Percentiles rank a stretch among this genome's conserved stretches.
These are phyloP conservation scores for Lophura nycthemera DNA, from an alignment of 2,113 vertebrate genomes.

Conservation along the genomic window DNA sequence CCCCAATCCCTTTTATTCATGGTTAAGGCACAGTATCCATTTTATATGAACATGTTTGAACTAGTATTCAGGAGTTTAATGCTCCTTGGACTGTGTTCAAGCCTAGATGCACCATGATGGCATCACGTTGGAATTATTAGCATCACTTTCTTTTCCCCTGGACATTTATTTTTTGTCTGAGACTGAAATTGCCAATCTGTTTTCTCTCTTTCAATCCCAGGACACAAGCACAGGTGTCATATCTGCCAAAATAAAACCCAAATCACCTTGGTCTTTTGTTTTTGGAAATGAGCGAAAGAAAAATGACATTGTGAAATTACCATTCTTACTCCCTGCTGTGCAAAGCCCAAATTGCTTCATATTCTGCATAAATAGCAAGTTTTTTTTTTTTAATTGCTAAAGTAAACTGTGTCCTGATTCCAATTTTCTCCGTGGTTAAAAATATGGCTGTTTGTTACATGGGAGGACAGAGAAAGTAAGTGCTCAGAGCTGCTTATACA, in stretches of 20 bases:
- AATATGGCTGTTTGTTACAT: neutral
- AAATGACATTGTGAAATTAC: slow-evolving; percentile 13
- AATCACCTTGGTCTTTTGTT: neutral
- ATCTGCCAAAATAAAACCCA: slow-evolving; percentile 7
- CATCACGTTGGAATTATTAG: neutral
- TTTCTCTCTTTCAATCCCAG: neutral
- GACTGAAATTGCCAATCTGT: neutral
- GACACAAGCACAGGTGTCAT: neutral
- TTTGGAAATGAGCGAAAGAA: neutral
- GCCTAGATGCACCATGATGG: neutral
- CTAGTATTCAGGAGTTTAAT: neutral
- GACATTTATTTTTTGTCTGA: neutral
- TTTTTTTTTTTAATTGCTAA: neutral
- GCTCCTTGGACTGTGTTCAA: neutral
- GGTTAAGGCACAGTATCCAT: neutral
- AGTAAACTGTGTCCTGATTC: neutral
- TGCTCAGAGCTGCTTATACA: neutral
- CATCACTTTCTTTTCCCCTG: neutral
- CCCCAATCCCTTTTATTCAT: neutral
- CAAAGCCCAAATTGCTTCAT: neutral
- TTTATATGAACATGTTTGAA: neutral
- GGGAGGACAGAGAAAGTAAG: neutral
- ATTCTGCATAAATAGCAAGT: neutral
- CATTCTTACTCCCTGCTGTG: neutral
- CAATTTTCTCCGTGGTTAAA: neutral